Conservation (phyloP, 2,113 vertebrate species). For the Solenodon paradoxus region DNA sequence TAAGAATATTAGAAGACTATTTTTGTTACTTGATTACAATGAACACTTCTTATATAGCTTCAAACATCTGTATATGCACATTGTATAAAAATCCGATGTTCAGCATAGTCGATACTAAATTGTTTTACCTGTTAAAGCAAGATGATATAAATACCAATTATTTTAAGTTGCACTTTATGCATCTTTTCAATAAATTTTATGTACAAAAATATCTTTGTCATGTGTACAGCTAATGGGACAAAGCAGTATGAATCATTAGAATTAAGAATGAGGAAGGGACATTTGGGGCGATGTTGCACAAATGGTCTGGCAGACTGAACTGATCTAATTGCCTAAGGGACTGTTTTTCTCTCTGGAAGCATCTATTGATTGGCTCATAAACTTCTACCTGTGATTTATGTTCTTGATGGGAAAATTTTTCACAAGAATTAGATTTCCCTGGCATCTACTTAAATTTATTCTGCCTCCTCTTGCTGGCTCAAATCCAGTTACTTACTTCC, state of each 20-base stretch:
- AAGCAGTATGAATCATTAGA: background rate
- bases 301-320: background rate
- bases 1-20: background rate
- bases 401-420: background rate
- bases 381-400: background rate
- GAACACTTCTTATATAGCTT: background rate
- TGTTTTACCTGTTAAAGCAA: background rate
- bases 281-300: background rate
- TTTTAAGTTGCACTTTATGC: background rate
- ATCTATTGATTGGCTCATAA: background rate
- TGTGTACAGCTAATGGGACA: background rate
- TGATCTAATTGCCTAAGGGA: background rate
- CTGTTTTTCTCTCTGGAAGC: background rate
- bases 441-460: conserved; percentile 16
- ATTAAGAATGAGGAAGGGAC: background rate
- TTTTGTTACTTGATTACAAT: background rate
- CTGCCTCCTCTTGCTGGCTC: background rate
- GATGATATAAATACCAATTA: background rate
- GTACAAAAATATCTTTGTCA: background rate
- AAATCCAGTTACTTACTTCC: background rate
- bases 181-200: background rate
- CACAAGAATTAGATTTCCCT: background rate
- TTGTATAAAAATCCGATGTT: background rate
- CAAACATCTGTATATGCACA: background rate
- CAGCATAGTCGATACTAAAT: background rate